phyloP scores from a whole-genome alignment of 1,140 invertebrate species.

The Oryzaephilus surinamensis region DNA sequence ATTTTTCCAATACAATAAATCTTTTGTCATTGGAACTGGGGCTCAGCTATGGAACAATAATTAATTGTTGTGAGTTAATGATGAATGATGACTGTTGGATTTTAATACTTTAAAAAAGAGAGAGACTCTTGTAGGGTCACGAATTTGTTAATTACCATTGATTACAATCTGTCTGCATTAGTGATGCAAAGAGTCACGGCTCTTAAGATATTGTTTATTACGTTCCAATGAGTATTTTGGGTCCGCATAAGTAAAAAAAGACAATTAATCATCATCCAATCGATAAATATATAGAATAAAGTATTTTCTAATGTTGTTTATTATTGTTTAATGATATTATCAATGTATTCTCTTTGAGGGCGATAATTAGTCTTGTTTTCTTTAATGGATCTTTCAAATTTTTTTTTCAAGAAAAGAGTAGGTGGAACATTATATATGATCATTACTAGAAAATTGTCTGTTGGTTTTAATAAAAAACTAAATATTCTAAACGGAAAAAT shows the following conservation, averaged over 20 bases:
- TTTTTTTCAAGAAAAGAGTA: neutral
- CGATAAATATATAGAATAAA: no score
- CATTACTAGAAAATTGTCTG: conserved; percentile 2
- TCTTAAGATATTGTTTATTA: no score
- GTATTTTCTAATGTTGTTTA: no score
- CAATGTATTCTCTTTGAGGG: conserved; percentile 4
- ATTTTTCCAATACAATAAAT: conserved; percentile 33
- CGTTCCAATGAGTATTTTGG: no score
- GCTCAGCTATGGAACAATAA: conserved; percentile 25
- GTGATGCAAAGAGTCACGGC: no score
- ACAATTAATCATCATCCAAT: no score
- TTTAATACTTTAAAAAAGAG: conserved; percentile 29
- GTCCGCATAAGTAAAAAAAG: no score
- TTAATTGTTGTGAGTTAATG: conserved; percentile 34
- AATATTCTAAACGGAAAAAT: conserved; percentile 4
- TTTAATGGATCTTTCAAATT: neutral
- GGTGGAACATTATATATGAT: no score
- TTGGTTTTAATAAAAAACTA: conserved; percentile 6
- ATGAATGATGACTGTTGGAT: conserved; percentile 33
- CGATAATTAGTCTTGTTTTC: neutral
- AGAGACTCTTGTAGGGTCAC: conserved; percentile 26
- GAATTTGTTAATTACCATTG: conserved; percentile 34
- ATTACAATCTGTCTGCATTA: conserved; percentile 14
- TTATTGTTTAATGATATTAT: neutral
- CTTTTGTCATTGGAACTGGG: conserved; percentile 29